These are phyloP conservation scores for Nipponacmea schrenckii DNA, from an alignment of 2,888 invertebrate species.

Conservation along the genomic window DNA sequence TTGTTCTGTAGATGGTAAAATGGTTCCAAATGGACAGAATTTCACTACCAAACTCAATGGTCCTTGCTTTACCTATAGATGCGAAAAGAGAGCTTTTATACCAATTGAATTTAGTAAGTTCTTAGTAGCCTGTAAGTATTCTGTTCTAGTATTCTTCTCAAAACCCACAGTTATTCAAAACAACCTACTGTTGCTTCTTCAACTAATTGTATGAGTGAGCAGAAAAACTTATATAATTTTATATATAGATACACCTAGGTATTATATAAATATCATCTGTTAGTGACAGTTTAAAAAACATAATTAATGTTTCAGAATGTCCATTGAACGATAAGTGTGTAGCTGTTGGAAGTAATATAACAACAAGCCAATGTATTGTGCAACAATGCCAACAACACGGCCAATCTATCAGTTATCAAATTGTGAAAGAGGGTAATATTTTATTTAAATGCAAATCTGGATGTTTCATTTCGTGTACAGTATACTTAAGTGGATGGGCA, in stretches of 20 bases:
- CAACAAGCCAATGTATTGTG: background rate
- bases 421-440: background rate
- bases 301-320: background rate
- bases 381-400: slow-evolving; percentile 2
- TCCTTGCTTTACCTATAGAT: background rate
- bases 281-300: too few relatives aligned
- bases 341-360: background rate
- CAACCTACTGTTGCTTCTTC: too few relatives aligned
- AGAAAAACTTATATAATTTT: too few relatives aligned
- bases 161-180: too few relatives aligned
- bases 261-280: too few relatives aligned
- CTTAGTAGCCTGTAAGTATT: too few relatives aligned
- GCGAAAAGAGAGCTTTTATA: background rate
- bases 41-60: background rate
- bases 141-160: too few relatives aligned
- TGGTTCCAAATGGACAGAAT: slow-evolving; percentile 1
- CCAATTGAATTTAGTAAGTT: background rate
- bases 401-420: background rate
- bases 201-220: too few relatives aligned
- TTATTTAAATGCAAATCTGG: too few relatives aligned
- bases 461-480: too few relatives aligned
- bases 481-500: too few relatives aligned
- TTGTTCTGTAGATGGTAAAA: background rate
- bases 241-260: too few relatives aligned
- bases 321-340: background rate